A percentile compares a stretch with the other conserved stretches of the same genome.
Evolutionary conservation across 2,113 vertebrate genomes (phyloP).

Genomic region (Cololabis saira): DNA sequence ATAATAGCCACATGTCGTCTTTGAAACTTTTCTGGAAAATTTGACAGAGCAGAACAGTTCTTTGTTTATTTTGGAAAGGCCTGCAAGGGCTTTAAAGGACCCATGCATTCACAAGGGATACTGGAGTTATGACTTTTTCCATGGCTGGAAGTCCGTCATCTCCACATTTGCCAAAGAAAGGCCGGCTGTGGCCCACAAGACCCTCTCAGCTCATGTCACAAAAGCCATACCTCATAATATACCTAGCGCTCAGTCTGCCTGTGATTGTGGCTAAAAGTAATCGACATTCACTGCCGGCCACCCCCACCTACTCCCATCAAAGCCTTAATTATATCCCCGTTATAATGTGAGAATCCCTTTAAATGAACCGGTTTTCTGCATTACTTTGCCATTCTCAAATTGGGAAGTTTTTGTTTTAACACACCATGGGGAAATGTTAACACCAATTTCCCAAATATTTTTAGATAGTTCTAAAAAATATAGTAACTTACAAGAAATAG

Average conservation of each 20-base stretch:
- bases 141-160: slow-evolving; percentile 58
- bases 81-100: slow-evolving; percentile 33
- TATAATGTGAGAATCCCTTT: too few relatives aligned
- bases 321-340: too few relatives aligned
- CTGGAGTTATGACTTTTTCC: slow-evolving; percentile 64
- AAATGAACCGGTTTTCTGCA: too few relatives aligned
- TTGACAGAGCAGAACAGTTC: slow-evolving; percentile 59
- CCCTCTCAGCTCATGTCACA: slow-evolving; percentile 70
- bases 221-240: slow-evolving; percentile 33
- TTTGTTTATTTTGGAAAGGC: slow-evolving; percentile 72
- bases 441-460: too few relatives aligned
- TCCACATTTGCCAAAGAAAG: slow-evolving; percentile 57
- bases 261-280: slow-evolving; percentile 62
- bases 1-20: slow-evolving; percentile 49
- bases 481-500: too few relatives aligned
- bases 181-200: slow-evolving; percentile 62
- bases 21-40: slow-evolving; percentile 48
- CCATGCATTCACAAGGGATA: slow-evolving; percentile 34
- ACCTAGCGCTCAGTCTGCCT: slow-evolving; percentile 26
- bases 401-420: too few relatives aligned
- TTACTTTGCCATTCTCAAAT: too few relatives aligned
- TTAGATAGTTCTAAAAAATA: too few relatives aligned
- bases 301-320: too few relatives aligned
- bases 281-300: slow-evolving; percentile 17
- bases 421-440: too few relatives aligned